Base-by-base conservation (phyloP, 2,888 invertebrate species). In the Rapana venosa region DNA sequence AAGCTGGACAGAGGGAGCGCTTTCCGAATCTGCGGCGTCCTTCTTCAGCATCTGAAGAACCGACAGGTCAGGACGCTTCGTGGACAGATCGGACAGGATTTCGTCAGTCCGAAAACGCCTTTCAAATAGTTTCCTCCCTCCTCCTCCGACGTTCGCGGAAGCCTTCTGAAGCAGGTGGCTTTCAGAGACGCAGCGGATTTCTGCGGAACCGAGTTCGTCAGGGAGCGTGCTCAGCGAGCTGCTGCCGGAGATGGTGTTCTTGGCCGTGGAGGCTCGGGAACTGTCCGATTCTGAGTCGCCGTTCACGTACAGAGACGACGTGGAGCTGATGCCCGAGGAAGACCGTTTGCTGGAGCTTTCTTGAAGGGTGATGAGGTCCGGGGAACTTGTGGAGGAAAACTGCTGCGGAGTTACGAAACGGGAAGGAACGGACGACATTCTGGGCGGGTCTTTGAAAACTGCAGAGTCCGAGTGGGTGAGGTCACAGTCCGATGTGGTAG, bases 161-260 rank as follows among this genome's bases (percentile, higher is more conserved):
- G 1, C 35, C 4, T 81, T 81, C 22, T 2, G 20, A 15, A 6
- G 2, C 35, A 4, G 6, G n/a, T 5, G 5, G 83, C 0, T 56
- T 17, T 58, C 30, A 30, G 30, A 47, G 47, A 8, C 47, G 47
- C 47, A 47, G 47, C 47, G 47, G 47, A 47, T 47, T 47, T 47
- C 47, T 15, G 35, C 30, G 61, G 87, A 77, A 1, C n/a, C 15
- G n/a, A 87, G 47, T 1, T 77, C 74, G 47, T 74, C 47, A 15
- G 74, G 8, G 13, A 32, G 17, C 8, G 87, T 87, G 87, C 35
- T n/a, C 36, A 47, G 32, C 2, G 77, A 77, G n/a, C 87, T 87
- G n/a, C 87, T 20, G 58, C 30, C n/a, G 87, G 47, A 74, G n/a
- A 77, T 32, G 47, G 74, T 58, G 66, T 86, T 86, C 26, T 32